Percentiles rank a stretch among this genome's conserved stretches.
Conservation (phyloP, 2,797 vertebrate species). For the Moxostoma hubbsi region DNA sequence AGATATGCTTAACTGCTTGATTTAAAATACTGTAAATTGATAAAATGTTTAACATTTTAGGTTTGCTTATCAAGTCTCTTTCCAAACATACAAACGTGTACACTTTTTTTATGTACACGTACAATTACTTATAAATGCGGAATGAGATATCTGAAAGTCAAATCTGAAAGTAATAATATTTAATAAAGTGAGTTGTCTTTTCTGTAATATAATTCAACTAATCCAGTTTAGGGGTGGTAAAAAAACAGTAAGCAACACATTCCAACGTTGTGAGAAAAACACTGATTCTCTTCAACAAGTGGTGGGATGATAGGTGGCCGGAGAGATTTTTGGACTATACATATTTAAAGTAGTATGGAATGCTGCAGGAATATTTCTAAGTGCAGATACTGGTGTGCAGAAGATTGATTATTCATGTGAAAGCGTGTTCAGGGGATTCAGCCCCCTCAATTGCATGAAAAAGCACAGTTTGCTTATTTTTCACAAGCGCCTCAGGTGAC, state of each 20-base stretch:
- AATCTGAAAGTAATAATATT: no score
- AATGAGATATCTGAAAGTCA: no score
- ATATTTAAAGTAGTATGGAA: conserved; percentile 46
- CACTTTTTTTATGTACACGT: no score
- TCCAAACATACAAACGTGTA: no score
- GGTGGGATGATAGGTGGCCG: neutral
- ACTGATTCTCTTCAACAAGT: neutral
- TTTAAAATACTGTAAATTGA: no score
- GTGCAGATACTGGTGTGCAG: conserved; percentile 21
- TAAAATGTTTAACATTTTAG: no score
- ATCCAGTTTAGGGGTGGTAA: no score
- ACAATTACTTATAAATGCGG: no score
- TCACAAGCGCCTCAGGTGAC: conserved; percentile 52
- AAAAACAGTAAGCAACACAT: neutral
- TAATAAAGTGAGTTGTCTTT: no score
- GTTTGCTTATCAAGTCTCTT: no score
- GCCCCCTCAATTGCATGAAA: conserved; percentile 35
- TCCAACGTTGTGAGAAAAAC: neutral
- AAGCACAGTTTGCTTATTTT: conserved; percentile 37
- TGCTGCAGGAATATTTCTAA: conserved; percentile 7
- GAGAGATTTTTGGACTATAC: conserved; percentile 52
- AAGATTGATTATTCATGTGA: conserved; percentile 45
- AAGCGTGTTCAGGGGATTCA: conserved; percentile 49
- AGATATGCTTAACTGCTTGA: no score
- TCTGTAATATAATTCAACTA: no score